Evolutionary conservation across 2,797 vertebrate species (phyloP).

Genomic region (Chelon labrosus): DNA sequence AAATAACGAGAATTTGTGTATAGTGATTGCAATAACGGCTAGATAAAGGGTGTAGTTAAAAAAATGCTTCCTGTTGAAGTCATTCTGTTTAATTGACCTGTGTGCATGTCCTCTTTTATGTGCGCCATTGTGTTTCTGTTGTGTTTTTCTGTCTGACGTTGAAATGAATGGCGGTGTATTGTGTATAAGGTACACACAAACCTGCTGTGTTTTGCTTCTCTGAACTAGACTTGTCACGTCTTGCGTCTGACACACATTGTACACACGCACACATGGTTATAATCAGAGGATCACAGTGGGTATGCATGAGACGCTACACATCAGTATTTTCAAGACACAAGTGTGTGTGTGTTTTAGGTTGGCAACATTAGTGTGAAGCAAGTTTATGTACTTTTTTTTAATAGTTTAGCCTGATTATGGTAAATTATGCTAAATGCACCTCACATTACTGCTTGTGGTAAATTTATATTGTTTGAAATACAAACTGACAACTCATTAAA

Average conservation of each 20-base stretch:
- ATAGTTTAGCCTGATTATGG: neutral
- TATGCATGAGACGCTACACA: constrained; percentile 41
- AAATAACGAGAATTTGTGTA: constrained; percentile 78
- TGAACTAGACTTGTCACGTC: constrained; percentile 65
- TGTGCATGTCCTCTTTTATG: constrained; percentile 36
- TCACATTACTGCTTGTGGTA: neutral
- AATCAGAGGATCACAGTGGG: constrained; percentile 48
- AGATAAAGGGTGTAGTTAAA: constrained; percentile 58
- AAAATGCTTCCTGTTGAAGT: constrained; percentile 57
- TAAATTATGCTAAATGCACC: neutral
- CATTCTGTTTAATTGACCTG: constrained; percentile 49
- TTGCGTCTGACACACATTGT: constrained; percentile 58
- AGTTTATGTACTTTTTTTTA: neutral
- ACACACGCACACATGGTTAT: constrained; percentile 21
- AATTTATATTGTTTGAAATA: neutral
- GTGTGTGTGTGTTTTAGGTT: neutral
- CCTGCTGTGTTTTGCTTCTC: constrained; percentile 40
- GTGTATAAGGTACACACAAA: constrained; percentile 54
- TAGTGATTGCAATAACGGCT: constrained; percentile 77
- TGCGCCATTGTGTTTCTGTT: constrained; percentile 29
- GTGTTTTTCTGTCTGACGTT: constrained; percentile 40
- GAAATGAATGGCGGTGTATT: constrained; percentile 53
- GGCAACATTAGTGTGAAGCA: neutral
- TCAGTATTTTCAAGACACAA: constrained; percentile 12
- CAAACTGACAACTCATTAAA: neutral